Evolutionary conservation across 2,888 invertebrate species (phyloP), one percentile per base, ranked within the genome.

Genomic region (Harmothoe impar): DNA sequence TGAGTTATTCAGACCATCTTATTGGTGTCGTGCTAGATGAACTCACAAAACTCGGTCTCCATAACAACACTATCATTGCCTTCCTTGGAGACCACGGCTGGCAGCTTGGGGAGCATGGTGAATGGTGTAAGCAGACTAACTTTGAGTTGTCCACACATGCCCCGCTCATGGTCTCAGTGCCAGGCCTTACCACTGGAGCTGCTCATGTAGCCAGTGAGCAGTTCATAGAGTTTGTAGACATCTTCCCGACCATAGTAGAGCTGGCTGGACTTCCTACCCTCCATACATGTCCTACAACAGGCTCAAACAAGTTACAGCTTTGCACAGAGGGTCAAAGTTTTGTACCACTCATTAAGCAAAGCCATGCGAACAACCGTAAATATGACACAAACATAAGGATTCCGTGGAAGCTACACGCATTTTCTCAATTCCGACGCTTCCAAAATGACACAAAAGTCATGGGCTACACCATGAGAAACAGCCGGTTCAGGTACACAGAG

Each of bases 11-110:
- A 0, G 93, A 94, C 90, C 89, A 84, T n/a, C 88, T 92, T 17
- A 88, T 94, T 3, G 94, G 93, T 5, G 31, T 72, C 20, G 92
- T 93, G 0, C 51, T 93, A 0, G 51, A 86, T 20, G 91, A 93
- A 86, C 90, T 94, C 5, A 52, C 92, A 17, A 78, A 84, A 7
- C 91, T 92, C 1, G 93, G 92, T 0, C 85, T 94, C 15, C 90
- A 81, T 31, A 91, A 93, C 31, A 89, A 93, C 78, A 93, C 94
- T 0, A 93, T 94, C 25, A 89, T 94, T 12, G 93, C 93, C 12
- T 93, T 94, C 90, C 91, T 89, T 81, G 93, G 93, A 0, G 94
- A 94, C 84, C 93, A 94, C 86, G 94, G 94, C 12, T 94, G 93
- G 93, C 93, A 94, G 68, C 93, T 94, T 3, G 94, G 91, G 17